Base-by-base conservation (phyloP, 1,140 invertebrate species). In the Coelopa frigida region DNA sequence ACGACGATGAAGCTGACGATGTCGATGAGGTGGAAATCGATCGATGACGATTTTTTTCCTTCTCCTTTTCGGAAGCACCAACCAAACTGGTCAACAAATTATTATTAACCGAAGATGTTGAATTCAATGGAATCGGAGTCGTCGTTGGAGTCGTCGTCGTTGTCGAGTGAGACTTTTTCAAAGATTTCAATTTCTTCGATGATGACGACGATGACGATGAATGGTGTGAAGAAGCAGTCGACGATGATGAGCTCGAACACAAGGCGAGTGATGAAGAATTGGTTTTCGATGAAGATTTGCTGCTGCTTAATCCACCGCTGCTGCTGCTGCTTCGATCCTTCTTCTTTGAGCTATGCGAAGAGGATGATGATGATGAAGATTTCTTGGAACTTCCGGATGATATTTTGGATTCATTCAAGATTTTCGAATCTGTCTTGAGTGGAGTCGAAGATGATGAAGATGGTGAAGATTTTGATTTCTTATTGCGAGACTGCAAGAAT, bases 401-500 rank as follows among this genome's bases (percentile, higher is more conserved):
- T 46, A 11, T 24, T 39, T 27, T n/a, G 18, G 20, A 27, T 2
- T 49, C 20, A 22, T 27, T n/a, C n/a, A n/a, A n/a, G n/a, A n/a
- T n/a, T n/a, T n/a, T n/a, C 11, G 15, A 23, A 12, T 40, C 18
- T 3, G 15, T 21, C 27, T 15, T 15, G 6, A 29, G 18, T 41
- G 21, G 21, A 41, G 21, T 38, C 54, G 48, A 29, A 50, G 40
- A 37, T 50, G 51, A 23, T 17, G 37, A 22, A 35, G 46, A 15
- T 31, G 46, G 42, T 42, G 15, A n/a, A n/a, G n/a, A 46, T 52
- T 50, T 54, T 5, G 56, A 70, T 50, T 78, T 78, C 41, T 77
- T 78, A 39, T 78, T 78, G 41, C 76, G 70, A 10, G 76, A 77
- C 51, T 78, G 76, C 24, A 78, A 50, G 38, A 77, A 74, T 17